Evolutionary conservation across 2,113 vertebrate species (phyloP).

Genomic region (Ginglymostoma cirratum): DNA sequence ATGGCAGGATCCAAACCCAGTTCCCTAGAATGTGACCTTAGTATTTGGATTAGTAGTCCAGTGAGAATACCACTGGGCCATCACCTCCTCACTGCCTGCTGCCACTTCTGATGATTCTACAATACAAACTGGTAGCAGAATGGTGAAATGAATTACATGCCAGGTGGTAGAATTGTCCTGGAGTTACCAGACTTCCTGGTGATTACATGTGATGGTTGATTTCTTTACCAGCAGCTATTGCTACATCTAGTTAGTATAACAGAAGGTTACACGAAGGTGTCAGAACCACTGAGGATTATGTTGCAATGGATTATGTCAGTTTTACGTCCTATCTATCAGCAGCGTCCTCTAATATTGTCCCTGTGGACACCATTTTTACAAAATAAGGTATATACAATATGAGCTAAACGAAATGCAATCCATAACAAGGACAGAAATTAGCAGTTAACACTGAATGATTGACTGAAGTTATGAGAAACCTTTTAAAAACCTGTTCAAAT

Average conservation of each 20-base stretch:
- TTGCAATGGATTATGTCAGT: not conserved
- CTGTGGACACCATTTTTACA: not conserved
- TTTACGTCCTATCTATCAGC: conserved; percentile 23
- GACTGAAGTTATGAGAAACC: not conserved
- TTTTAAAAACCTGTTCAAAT: not conserved
- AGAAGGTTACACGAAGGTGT: not conserved
- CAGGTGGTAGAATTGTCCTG: too few relatives aligned
- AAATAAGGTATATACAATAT: not conserved
- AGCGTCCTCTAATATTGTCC: not conserved
- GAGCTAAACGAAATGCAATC: not conserved
- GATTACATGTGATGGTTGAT: not conserved
- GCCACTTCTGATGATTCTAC: not conserved
- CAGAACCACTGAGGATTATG: not conserved
- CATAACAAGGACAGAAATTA: not conserved
- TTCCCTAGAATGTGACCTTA: too few relatives aligned
- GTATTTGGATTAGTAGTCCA: too few relatives aligned
- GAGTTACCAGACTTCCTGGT: not conserved
- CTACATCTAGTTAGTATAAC: not conserved
- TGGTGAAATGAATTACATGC: not conserved
- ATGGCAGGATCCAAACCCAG: too few relatives aligned
- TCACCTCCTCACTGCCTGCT: too few relatives aligned
- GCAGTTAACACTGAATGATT: not conserved
- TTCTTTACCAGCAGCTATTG: not conserved
- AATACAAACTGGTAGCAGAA: not conserved
- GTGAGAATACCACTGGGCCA: too few relatives aligned